Evolutionary conservation across 2,888 invertebrate genomes (phyloP), one percentile per base, ranked within the genome.

Genomic region (Antheraea assamensis): DNA sequence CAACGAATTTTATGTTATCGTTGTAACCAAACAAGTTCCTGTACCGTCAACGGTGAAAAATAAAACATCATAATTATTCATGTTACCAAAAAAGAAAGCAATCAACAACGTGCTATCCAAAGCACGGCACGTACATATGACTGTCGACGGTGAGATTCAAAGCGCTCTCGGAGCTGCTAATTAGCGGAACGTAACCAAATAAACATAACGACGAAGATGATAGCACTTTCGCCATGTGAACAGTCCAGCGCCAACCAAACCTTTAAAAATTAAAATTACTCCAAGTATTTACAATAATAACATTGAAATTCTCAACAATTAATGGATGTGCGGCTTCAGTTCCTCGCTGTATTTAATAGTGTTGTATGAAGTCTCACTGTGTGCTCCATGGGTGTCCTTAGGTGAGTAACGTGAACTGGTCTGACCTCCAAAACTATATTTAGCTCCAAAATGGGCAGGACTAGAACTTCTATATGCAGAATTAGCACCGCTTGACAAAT

Each of bases 261-360:
- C 31, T 72, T 72, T 31, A 24, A 47, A 72, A 49, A 61, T 42
- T 58, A 71, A 58, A 78, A 79, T 77, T 80, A 27, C 78, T 77
- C 78, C 80, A 82, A 85, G 88, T 89, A 90, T 87, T 88, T 91
- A 88, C 91, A 75, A 76, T 81, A 76, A 77, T 76, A 4, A 52
- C 13, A 68, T 24, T 72, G 17, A 21, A 27, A 27, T 27, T 24
- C 30, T 24, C 31, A n/a, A 76, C 72, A 73, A 75, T 87, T 87
- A 91, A 78, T 92, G 87, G 76, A 76, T 81, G 73, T 86, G 87
- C n/a, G 94, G 91, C 74, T 93, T 94, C 19, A 95, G 80, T 79
- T 92, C 93, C 78, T 92, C 90, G 81, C 95, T 95, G 81, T 95
- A 95, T 81, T 94, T 95, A 73, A 95, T 95, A 10, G 95, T 95